These are phyloP conservation scores for Hydrolagus colliei DNA, from an alignment of 2,797 vertebrate genomes.

Conservation along the genomic window DNA sequence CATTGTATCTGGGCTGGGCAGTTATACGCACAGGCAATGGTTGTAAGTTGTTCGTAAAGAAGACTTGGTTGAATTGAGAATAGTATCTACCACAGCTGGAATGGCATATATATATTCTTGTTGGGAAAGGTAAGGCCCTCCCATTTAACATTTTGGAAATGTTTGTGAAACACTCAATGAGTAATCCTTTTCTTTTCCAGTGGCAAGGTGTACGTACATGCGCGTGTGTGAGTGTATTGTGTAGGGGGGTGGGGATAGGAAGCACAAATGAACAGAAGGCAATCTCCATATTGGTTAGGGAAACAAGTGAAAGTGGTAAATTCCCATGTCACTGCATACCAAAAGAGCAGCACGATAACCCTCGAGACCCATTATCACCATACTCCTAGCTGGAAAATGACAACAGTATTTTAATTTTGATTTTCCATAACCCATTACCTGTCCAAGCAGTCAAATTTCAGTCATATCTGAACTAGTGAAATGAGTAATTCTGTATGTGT, in stretches of 20 bases:
- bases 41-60: slow-evolving; percentile 8
- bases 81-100: slow-evolving; percentile 43
- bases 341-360: slow-evolving; percentile 50
- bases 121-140: slow-evolving; percentile 76
- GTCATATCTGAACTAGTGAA: slow-evolving; percentile 41
- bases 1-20: slow-evolving; percentile 45
- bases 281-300: slow-evolving; percentile 75
- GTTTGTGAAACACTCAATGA: slow-evolving; percentile 79
- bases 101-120: slow-evolving; percentile 74
- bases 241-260: slow-evolving; percentile 62
- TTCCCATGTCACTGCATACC: slow-evolving; percentile 85
- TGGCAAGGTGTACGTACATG: slow-evolving; percentile 66
- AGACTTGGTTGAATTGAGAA: slow-evolving; percentile 14
- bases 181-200: slow-evolving; percentile 95
- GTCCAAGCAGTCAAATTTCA: slow-evolving; percentile 55
- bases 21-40: not conserved
- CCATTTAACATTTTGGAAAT: slow-evolving; percentile 79
- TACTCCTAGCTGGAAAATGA: slow-evolving; percentile 56
- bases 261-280: slow-evolving; percentile 64
- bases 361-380: slow-evolving; percentile 49
- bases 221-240: slow-evolving; percentile 45
- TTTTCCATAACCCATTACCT: slow-evolving; percentile 51
- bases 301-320: slow-evolving; percentile 77
- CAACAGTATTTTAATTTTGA: slow-evolving; percentile 50
- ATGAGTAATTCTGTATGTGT: slow-evolving; percentile 41